Evolutionary conservation across 2,113 vertebrate species (phyloP).

Genomic region (Pampusana beccarii): DNA sequence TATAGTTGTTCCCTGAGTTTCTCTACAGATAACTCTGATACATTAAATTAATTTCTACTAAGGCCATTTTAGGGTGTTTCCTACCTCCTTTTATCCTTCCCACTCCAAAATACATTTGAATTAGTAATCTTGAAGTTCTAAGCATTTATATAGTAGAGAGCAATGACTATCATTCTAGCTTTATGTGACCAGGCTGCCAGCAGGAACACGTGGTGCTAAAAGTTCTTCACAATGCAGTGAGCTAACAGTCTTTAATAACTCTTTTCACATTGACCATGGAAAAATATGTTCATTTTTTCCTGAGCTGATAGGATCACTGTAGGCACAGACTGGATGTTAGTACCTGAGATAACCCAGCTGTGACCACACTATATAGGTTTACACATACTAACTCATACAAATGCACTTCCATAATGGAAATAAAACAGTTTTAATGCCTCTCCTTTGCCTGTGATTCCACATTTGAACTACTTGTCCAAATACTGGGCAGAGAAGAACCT

Average conservation of each 20-base stretch:
- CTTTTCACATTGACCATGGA: not conserved
- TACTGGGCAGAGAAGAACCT: too few relatives aligned
- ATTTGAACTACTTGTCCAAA: too few relatives aligned
- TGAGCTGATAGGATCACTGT: not conserved
- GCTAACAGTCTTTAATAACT: not conserved
- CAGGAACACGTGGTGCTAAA: not conserved
- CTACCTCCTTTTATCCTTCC: not conserved
- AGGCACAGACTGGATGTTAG: not conserved
- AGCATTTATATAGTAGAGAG: not conserved
- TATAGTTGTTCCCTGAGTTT: rapidly evolving
- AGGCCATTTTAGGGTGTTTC: not conserved
- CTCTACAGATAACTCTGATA: not conserved
- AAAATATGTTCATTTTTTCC: not conserved
- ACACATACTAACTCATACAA: not conserved
- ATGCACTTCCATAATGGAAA: not conserved
- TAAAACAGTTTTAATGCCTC: not conserved
- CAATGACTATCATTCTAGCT: not conserved
- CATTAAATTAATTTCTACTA: not conserved
- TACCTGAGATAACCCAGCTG: not conserved
- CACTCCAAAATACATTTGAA: not conserved
- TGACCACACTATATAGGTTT: not conserved
- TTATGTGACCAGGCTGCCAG: not conserved
- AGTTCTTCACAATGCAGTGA: not conserved
- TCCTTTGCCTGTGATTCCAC: not conserved
- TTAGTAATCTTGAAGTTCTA: not conserved